Evolutionary conservation across 1,140 invertebrate species (phyloP).

Genomic region (Subanguina moxae): DNA sequence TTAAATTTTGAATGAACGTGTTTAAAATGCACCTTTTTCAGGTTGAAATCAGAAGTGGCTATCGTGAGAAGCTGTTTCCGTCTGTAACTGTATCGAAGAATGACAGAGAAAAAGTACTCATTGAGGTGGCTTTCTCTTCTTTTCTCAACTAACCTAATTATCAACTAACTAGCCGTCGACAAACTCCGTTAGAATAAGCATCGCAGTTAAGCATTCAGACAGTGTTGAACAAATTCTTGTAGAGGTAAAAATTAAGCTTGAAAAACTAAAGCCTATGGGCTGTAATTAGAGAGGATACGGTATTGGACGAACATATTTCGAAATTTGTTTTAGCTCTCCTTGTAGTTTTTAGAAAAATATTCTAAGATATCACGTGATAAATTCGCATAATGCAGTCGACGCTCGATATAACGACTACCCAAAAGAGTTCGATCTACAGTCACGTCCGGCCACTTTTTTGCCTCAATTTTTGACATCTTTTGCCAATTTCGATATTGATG

Average conservation of each 20-base stretch:
- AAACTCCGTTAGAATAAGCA: background rate
- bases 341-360: background rate
- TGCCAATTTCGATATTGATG: too few relatives aligned
- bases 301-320: background rate
- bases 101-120: background rate
- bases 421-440: too few relatives aligned
- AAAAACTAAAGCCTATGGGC: too few relatives aligned
- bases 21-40: too few relatives aligned
- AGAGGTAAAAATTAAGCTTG: too few relatives aligned
- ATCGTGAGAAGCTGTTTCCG: background rate
- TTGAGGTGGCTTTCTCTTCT: too few relatives aligned
- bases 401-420: too few relatives aligned
- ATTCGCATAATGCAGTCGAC: background rate
- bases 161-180: too few relatives aligned
- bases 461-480: too few relatives aligned
- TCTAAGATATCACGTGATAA: background rate
- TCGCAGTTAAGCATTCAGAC: background rate
- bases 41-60: background rate
- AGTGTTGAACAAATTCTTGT: background rate
- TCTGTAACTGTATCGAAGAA: background rate
- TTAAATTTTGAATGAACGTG: too few relatives aligned
- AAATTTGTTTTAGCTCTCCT: background rate
- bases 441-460: too few relatives aligned
- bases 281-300: background rate
- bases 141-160: too few relatives aligned